These are phyloP conservation scores for Cinclus cinclus DNA, from an alignment of 2,113 vertebrate species.

Conservation along the genomic window DNA sequence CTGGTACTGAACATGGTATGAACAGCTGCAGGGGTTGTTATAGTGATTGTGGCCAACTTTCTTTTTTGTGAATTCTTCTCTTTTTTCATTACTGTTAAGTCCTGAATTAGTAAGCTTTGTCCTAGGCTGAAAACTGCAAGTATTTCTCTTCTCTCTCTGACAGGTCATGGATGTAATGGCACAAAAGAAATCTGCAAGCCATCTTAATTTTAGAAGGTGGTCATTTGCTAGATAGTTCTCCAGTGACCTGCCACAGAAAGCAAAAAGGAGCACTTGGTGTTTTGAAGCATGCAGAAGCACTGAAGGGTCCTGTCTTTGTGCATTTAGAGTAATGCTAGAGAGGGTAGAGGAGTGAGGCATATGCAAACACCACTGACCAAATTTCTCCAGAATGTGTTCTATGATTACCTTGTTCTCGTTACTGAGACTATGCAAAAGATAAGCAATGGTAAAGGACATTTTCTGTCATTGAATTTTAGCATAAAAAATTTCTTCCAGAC, in stretches of 20 bases:
- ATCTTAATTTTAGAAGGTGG: not conserved
- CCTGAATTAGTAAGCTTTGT: not conserved
- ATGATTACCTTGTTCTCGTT: not conserved
- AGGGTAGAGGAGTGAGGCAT: not conserved
- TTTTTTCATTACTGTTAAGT: not conserved
- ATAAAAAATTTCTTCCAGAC: not conserved
- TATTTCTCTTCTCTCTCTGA: not conserved
- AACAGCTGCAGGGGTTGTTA: slow-evolving; percentile 39
- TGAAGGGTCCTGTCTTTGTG: not conserved
- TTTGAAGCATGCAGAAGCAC: not conserved
- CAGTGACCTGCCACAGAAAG: not conserved
- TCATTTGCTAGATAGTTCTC: not conserved
- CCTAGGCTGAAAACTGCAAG: not conserved
- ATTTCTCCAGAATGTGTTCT: accelerated
- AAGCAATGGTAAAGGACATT: not conserved
- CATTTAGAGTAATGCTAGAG: not conserved
- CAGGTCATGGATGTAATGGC: not conserved
- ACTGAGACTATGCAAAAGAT: not conserved
- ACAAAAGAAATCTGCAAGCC: not conserved
- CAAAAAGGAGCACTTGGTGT: not conserved
- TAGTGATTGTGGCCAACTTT: not conserved
- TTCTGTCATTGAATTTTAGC: not conserved
- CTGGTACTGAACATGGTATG: not conserved
- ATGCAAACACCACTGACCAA: not conserved
- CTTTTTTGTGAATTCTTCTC: not conserved